Evolutionary conservation across 2,888 invertebrate species (phyloP).

Genomic region (Sminthurides aquaticus): DNA sequence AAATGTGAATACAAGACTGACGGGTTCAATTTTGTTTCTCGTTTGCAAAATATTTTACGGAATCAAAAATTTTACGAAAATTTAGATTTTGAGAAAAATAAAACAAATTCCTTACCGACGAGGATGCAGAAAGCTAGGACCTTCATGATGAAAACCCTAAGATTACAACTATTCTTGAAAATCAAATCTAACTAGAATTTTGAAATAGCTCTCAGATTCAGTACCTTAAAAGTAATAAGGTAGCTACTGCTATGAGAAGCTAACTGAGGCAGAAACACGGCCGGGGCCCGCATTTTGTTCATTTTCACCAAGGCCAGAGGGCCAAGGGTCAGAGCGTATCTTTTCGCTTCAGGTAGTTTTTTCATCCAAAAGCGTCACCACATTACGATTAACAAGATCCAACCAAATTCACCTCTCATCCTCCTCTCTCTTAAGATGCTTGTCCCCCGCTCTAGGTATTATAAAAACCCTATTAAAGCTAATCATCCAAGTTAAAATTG

Average conservation of each 20-base stretch:
- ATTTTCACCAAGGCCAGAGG: slow-evolving; percentile 9
- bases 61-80: too few relatives aligned
- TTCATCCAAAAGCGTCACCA: background rate
- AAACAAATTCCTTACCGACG: slow-evolving; percentile 25
- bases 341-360: background rate
- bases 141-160: slow-evolving; percentile 26
- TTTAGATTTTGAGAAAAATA: background rate
- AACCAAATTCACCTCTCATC: background rate
- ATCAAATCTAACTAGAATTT: background rate
- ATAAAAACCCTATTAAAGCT: background rate
- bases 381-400: background rate
- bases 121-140: slow-evolving; percentile 23
- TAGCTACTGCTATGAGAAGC: slow-evolving; percentile 18
- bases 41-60: too few relatives aligned
- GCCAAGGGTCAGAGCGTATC: slow-evolving; percentile 10
- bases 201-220: background rate
- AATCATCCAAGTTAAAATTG: too few relatives aligned
- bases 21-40: background rate
- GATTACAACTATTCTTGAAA: background rate
- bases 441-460: background rate
- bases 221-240: background rate
- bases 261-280: slow-evolving; percentile 15
- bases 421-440: background rate
- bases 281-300: slow-evolving; percentile 12
- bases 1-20: background rate